phyloP scores from a whole-genome alignment of 92 coral and sea anemone species.

The Heliopora coerulea region DNA sequence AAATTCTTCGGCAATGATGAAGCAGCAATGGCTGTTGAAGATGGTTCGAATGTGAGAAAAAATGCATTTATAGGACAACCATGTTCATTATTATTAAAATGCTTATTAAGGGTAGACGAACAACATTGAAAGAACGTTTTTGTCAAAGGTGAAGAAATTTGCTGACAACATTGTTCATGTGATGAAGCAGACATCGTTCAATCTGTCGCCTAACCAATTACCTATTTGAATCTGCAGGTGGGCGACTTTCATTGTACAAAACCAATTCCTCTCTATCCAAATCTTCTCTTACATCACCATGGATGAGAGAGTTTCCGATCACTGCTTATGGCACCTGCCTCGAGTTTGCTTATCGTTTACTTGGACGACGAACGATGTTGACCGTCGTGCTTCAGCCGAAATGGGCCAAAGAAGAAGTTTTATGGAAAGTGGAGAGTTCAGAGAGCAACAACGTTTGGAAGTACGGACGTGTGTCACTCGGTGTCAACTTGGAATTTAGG shows the following conservation, averaged over 20 bases:
- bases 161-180: no score
- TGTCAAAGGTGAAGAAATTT: no score
- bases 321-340: conserved; percentile 13
- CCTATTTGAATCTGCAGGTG: not conserved
- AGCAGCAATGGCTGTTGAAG: no score
- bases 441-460: not conserved
- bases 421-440: not conserved
- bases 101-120: no score
- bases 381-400: not conserved
- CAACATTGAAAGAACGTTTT: no score
- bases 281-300: not conserved
- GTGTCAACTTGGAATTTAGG: not conserved
- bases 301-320: not conserved
- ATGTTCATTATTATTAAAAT: no score
- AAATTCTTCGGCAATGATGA: no score
- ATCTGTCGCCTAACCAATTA: no score
- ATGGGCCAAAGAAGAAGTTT: not conserved
- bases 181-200: no score
- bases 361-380: conserved; percentile 1
- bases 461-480: conserved; percentile 7
- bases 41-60: no score
- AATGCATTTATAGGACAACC: no score
- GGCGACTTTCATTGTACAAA: not conserved
- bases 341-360: conserved; percentile 4
- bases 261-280: not conserved